Evolutionary conservation across 2,888 invertebrate species (phyloP), one percentile per base, ranked within the genome.

Genomic region (Lepidocyrtoides sp.): DNA sequence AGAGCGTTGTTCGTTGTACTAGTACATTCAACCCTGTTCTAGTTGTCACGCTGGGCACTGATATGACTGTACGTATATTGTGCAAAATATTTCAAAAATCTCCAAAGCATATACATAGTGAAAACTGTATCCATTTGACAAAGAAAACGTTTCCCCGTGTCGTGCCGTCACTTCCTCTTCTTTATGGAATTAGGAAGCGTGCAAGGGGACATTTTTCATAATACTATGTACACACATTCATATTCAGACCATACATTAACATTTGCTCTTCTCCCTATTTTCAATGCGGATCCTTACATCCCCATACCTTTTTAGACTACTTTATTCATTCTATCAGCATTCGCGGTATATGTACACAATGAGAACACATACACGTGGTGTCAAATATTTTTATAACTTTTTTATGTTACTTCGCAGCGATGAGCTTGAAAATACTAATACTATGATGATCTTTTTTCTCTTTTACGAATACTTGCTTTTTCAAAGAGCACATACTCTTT

Each of bases 101-200:
- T n/a, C n/a, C 20, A 20, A 57, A 57, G 54, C 17, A 17, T 51
- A 51, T 20, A 23, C 63, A 66, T 2, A 32, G 32, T n/a, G 29
- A 60, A 12, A 12, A 20, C 48, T 66, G 66, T 10, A 32, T 66
- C n/a, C 66, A 85, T 75, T 57, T 60, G 41, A 57, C 72, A 57
- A 85, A 66, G 60, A 60, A 83, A 66, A 41, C 41, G 29, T 54
- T 44, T 75, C 44, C 41, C 85, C 10, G 26, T 85, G 48, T 23
- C 57, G 51, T 57, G 32, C 75, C 57, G 72, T 10, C 36, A 36
- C 51, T 85, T 85, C 85, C 85, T 75, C 60, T 85, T 44, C 85
- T 85, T 85, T 85, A 85, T 85, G 85, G 85, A 75, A 75, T 85
- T 72, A 75, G 85, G 85, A 85, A 85, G 44, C 44, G 85, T 75